A percentile compares a stretch with the other conserved stretches of the same genome.
phyloP scores from a whole-genome alignment of 1,140 invertebrate genomes.

The Aphidius gifuensis region DNA sequence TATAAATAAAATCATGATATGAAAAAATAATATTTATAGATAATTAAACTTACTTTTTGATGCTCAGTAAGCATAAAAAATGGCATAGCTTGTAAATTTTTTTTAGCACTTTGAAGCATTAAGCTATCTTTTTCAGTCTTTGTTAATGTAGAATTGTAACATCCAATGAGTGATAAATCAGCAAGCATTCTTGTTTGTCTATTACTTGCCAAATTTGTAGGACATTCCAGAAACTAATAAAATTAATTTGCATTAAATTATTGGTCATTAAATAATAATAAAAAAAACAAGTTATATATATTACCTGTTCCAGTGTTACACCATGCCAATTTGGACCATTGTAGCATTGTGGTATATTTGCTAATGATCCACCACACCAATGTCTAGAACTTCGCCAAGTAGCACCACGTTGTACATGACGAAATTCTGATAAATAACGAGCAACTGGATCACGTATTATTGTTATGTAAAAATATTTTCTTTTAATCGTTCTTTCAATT shows the following conservation, averaged over 20 bases:
- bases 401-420: constrained; percentile 93
- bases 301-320: constrained; percentile 58
- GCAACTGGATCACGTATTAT: constrained; percentile 88
- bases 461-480: constrained; percentile 94
- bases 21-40: neutral
- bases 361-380: constrained; percentile 79
- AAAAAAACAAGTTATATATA: no score
- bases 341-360: constrained; percentile 78
- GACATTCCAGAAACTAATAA: constrained; percentile 85
- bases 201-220: constrained; percentile 91
- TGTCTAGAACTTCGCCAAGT: constrained; percentile 93
- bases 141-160: constrained; percentile 85
- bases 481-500: constrained; percentile 75
- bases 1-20: neutral
- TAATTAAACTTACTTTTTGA: constrained; percentile 67
- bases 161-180: constrained; percentile 89
- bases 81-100: constrained; percentile 90
- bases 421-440: constrained; percentile 89
- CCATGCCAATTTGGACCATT: constrained; percentile 64
- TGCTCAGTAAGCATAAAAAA: constrained; percentile 97
- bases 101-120: constrained; percentile 90
- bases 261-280: neutral
- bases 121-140: constrained; percentile 70
- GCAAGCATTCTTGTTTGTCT: constrained; percentile 97
- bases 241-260: constrained; percentile 7